Conservation (phyloP, 1,140 invertebrate species). For the Drosophila tsacasi region DNA sequence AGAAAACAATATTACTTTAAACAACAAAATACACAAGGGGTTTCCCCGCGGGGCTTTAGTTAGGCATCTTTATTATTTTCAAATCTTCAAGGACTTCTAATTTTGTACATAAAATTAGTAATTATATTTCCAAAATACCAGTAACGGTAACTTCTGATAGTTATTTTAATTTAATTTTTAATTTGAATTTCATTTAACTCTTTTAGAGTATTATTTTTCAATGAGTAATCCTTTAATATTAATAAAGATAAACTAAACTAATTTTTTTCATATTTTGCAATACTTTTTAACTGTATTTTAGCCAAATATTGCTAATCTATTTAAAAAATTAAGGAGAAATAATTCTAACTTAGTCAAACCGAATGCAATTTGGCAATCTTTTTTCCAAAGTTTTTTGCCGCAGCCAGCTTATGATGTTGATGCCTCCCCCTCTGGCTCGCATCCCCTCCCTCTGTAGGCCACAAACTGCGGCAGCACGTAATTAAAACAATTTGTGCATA, state of each 20-base stretch:
- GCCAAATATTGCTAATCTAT: conserved; percentile 40
- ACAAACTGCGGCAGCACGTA: conserved; percentile 80
- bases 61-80: no score
- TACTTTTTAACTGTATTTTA: conserved; percentile 37
- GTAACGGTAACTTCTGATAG: no score
- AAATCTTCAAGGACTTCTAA: neutral
- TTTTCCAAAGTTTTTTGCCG: conserved; percentile 66
- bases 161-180: no score
- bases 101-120: neutral
- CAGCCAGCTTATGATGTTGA: conserved; percentile 20
- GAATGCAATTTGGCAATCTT: conserved; percentile 79
- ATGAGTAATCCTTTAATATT: no score
- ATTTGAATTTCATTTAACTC: no score
- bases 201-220: no score
- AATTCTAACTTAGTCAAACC: conserved; percentile 20
- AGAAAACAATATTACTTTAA: no score
- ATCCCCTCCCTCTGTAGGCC: conserved; percentile 14
- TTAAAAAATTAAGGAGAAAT: conserved; percentile 1
- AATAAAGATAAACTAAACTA: neutral
- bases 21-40: no score
- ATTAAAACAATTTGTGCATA: conserved; percentile 81
- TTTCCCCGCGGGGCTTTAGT: no score
- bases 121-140: neutral
- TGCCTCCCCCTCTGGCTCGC: neutral
- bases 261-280: neutral